Base-by-base conservation (phyloP, 2,888 invertebrate genomes). In the Pelosia muscerda region DNA sequence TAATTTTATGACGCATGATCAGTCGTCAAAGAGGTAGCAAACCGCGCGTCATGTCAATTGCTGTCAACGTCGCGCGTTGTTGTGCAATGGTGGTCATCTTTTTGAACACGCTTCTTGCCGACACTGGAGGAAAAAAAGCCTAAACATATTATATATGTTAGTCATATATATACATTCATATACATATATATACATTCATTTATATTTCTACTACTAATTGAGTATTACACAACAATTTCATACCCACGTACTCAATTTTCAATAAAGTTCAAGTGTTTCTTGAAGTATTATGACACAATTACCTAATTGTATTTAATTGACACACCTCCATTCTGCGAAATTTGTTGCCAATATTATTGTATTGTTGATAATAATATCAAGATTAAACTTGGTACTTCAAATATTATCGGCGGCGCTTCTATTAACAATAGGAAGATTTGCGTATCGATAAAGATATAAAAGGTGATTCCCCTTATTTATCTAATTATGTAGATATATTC, bases 401-500 rank as follows among this genome's bases (percentile, higher is more conserved):
- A 69, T 66, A 70, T 34, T 38, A 38, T 71, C 71, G 76, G 66
- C 76, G 71, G 68, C 71, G 64, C 74, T 76, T 65, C 25, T 60
- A 63, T 55, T 38, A 67, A 71, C 63, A 65, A 61, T 26, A 55
- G 9, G 25, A 57, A 62, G 22, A 75, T 75, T 75, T 74, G 71
- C 62, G 59, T 72, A 63, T 55, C 49, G 65, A 72, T 72, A 72
- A 63, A 66, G 63, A 58, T 68, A 56, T 63, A 65, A 28, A 63
- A 83, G 79, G 81, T 81, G 84, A 83, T 83, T 83, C 78, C 79
- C 73, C 65, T 38, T 54, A 73, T 67, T 8, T 60, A 55, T 74
- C 65, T 69, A 70, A 42, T 25, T 75, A 84, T 81, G 79, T 78
- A 84, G 84, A 85, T 84, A 78, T 57, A 73, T 81, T 84, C 9